Conservation (phyloP, 2,113 vertebrate species). For the Harpagus bidentatus region DNA sequence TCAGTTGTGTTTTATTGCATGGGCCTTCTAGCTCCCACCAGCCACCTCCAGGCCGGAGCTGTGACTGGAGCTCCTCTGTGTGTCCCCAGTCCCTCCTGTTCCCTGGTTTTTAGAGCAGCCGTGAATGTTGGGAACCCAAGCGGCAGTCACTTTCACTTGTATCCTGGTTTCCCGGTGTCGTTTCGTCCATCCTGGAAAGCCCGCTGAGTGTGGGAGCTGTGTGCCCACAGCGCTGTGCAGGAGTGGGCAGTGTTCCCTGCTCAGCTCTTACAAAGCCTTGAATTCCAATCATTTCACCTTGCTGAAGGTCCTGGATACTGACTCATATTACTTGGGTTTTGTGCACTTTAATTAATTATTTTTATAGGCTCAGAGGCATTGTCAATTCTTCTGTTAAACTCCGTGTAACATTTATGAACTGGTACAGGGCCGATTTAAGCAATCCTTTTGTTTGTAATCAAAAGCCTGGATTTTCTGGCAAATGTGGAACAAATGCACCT, state of each 20-base stretch:
- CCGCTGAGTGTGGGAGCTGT: rapidly evolving
- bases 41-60: rapidly evolving
- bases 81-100: neutral
- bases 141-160: neutral
- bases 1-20: neutral
- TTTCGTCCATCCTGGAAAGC: neutral
- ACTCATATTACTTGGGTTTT: neutral
- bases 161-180: neutral
- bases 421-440: neutral
- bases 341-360: neutral
- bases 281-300: neutral
- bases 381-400: neutral
- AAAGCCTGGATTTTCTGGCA: neutral
- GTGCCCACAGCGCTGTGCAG: neutral
- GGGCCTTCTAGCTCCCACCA: neutral
- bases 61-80: neutral
- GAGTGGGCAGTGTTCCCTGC: neutral
- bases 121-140: neutral
- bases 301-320: neutral
- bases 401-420: rapidly evolving
- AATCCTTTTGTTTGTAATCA: neutral
- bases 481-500: neutral
- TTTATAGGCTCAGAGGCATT: neutral
- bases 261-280: neutral
- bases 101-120: neutral